Evolutionary conservation across 2,113 vertebrate species (phyloP).

Genomic region (Plecotus auritus): DNA sequence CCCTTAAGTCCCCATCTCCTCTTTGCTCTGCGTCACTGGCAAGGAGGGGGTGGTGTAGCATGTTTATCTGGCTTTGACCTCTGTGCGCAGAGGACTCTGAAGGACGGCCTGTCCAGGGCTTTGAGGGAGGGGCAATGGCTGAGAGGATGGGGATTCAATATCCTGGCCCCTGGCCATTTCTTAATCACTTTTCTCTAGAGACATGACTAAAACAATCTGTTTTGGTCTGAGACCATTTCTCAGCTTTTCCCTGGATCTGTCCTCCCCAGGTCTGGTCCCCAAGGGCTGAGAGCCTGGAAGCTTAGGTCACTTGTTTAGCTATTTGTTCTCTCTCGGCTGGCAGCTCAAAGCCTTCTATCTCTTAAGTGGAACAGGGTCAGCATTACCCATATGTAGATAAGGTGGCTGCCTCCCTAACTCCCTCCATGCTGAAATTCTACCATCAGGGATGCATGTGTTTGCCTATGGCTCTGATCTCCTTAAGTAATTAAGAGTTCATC

Average conservation of each 20-base stretch:
- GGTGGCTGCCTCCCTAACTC: not conserved
- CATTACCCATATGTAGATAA: not conserved
- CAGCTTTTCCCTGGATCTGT: not conserved
- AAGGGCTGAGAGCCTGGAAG: not conserved
- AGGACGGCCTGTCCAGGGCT: not conserved
- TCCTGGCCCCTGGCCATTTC: not conserved
- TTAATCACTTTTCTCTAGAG: not conserved
- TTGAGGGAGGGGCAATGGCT: not conserved
- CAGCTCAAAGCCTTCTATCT: not conserved
- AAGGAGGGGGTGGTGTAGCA: not conserved
- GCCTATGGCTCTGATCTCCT: not conserved
- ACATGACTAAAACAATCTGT: not conserved
- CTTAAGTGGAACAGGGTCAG: not conserved
- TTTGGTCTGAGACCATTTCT: slow-evolving; percentile 5
- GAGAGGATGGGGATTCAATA: not conserved
- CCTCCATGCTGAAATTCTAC: not conserved
- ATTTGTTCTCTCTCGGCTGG: not conserved
- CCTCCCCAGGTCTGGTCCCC: not conserved
- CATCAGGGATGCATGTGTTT: not conserved
- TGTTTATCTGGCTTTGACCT: slow-evolving; percentile 21
- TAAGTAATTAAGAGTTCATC: not conserved
- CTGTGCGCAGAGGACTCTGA: not conserved
- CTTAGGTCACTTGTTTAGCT: slow-evolving; percentile 15
- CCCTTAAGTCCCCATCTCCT: not conserved
- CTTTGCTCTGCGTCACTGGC: not conserved